Conservation (phyloP, 2,113 vertebrate species). For the Riparia riparia region DNA sequence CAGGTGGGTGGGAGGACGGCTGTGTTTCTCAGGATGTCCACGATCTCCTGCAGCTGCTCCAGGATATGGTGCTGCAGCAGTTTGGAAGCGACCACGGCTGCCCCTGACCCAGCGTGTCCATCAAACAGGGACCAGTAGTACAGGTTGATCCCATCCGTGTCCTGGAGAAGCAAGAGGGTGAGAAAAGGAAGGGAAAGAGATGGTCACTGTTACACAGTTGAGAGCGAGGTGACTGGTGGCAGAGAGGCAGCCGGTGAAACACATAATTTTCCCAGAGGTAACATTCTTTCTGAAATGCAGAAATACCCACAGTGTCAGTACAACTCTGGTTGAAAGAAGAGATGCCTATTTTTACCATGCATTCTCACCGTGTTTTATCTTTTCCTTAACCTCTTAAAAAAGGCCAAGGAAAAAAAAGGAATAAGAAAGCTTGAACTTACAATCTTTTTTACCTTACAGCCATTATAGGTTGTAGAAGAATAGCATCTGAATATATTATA, state of each 20-base stretch:
- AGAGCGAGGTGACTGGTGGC: rapidly evolving
- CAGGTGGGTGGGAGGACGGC: slow-evolving; percentile 85
- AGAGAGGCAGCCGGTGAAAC: neutral
- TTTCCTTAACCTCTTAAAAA: neutral
- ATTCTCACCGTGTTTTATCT: neutral
- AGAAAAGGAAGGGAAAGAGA: neutral
- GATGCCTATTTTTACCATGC: neutral
- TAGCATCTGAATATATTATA: neutral
- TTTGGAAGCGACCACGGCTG: slow-evolving; percentile 89
- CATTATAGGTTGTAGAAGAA: neutral
- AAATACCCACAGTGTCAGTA: neutral
- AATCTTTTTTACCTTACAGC: neutral
- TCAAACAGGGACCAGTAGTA: slow-evolving; percentile 98
- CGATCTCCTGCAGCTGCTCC: slow-evolving; percentile 91
- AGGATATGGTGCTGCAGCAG: slow-evolving; percentile 91
- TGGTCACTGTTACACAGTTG: neutral
- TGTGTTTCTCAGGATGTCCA: slow-evolving; percentile 88
- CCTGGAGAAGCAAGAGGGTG: slow-evolving; percentile 62
- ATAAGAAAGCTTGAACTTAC: neutral
- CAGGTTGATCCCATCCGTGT: slow-evolving; percentile 84
- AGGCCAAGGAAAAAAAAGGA: too few relatives aligned
- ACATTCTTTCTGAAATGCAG: neutral
- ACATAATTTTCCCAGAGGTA: neutral
- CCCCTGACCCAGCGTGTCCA: slow-evolving; percentile 93
- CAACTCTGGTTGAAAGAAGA: neutral